Evolutionary conservation across 2,797 vertebrate genomes (phyloP).

Genomic region (Hirundo rustica): DNA sequence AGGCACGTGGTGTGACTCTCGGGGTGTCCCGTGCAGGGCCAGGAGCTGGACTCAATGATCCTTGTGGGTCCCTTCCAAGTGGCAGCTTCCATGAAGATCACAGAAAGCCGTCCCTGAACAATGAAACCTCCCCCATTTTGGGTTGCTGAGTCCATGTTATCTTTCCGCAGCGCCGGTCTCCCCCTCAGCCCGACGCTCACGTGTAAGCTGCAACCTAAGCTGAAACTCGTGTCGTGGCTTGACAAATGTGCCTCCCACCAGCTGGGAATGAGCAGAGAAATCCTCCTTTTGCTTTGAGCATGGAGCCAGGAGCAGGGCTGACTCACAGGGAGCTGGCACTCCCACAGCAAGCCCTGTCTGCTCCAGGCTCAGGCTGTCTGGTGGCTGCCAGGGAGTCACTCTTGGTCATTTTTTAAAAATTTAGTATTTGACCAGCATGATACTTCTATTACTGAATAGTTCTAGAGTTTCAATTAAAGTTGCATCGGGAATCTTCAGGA

Average conservation of each 20-base stretch:
- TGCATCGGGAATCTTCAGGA: not conserved
- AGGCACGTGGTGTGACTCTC: not conserved
- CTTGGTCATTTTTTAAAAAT: fast-evolving
- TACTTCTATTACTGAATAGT: not conserved
- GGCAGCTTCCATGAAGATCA: not conserved
- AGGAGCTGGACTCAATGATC: not conserved
- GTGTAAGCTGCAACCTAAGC: not conserved
- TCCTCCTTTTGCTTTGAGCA: not conserved
- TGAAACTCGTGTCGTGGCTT: fast-evolving
- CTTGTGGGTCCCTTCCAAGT: not conserved
- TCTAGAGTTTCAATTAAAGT: not conserved
- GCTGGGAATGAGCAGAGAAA: not conserved
- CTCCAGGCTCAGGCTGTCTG: not conserved
- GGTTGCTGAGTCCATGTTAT: not conserved
- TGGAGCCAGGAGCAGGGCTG: not conserved
- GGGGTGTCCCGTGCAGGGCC: not conserved
- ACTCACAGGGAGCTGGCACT: not conserved
- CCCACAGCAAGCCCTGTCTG: not conserved
- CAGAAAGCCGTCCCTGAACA: not conserved
- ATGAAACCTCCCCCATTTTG: not conserved
- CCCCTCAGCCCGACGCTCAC: not conserved
- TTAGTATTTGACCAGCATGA: not conserved
- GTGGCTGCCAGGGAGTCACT: not conserved
- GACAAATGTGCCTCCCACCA: not conserved
- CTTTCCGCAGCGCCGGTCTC: not conserved